phyloP scores from a whole-genome alignment of 2,113 vertebrate genomes.

The Felis chaus region DNA sequence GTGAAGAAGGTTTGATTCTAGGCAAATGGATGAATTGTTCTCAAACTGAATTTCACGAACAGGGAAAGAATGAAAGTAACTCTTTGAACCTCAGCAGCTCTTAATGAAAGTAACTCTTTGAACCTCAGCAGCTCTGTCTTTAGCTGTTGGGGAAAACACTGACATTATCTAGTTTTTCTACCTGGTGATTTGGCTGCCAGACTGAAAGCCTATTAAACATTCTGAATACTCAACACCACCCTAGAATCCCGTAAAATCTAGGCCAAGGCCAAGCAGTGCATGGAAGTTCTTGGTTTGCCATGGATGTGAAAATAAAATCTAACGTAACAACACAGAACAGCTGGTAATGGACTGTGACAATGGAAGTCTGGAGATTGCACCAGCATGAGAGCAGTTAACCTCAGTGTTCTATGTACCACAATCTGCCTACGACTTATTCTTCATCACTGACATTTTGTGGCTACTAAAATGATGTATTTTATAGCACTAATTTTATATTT shows the following conservation, averaged over 20 bases:
- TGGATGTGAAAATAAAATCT: neutral
- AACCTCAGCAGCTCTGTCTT: neutral
- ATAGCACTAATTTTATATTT: slow-evolving; percentile 13
- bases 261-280: neutral
- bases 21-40: neutral
- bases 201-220: neutral
- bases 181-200: neutral
- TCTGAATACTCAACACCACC: neutral
- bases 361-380: neutral
- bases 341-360: neutral
- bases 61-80: neutral
- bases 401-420: neutral
- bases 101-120: neutral
- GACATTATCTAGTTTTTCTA: neutral
- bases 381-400: neutral
- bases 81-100: neutral
- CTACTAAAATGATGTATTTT: neutral
- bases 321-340: neutral
- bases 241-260: neutral
- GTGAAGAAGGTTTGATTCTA: neutral
- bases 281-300: neutral
- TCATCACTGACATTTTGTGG: neutral
- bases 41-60: neutral
- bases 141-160: neutral
- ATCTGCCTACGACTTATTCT: rapidly evolving